phyloP scores from a whole-genome alignment of 2,888 invertebrate species.

The Schizotus pectinicornis region DNA sequence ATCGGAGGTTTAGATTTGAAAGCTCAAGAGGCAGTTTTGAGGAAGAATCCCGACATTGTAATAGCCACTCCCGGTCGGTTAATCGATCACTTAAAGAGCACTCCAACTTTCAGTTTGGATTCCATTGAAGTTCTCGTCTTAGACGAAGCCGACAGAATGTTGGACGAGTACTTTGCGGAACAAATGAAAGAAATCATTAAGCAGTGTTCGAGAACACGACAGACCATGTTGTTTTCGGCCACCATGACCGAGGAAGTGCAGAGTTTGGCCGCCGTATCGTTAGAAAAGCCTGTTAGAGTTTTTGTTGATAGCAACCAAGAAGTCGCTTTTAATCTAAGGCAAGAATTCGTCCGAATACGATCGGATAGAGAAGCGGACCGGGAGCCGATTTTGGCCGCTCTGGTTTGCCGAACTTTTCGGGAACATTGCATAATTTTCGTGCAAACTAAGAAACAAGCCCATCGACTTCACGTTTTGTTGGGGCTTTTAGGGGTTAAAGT shows the following conservation, averaged over 20 bases:
- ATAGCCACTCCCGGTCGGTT: constrained; percentile 98
- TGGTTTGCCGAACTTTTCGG: constrained; percentile 87
- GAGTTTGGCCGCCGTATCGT: constrained; percentile 90
- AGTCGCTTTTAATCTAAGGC: constrained; percentile 92
- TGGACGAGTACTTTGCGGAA: constrained; percentile 98
- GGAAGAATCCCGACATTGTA: constrained; percentile 93
- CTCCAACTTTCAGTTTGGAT: constrained; percentile 87
- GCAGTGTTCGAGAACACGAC: constrained; percentile 87
- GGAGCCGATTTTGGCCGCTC: constrained; percentile 84
- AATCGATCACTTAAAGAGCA: constrained; percentile 96
- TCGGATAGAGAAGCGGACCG: constrained; percentile 88
- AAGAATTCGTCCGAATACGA: constrained; percentile 96
- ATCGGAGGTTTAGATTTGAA: constrained; percentile 90
- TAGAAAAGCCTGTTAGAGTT: constrained; percentile 90
- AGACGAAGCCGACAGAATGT: constrained; percentile 87
- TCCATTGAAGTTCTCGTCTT: constrained; percentile 87
- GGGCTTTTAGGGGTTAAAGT: constrained; percentile 89
- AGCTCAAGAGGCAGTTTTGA: constrained; percentile 74
- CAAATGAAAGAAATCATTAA: constrained; percentile 98
- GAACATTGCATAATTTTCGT: constrained; percentile 95
- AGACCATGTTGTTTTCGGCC: constrained; percentile 97
- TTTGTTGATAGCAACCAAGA: constrained; percentile 97
- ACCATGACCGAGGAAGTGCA: constrained; percentile 99
- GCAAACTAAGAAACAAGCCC: constrained; percentile 95
- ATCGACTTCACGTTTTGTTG: constrained; percentile 88